Conservation (phyloP, 1,140 invertebrate species). For the Platorchestia sp. region DNA sequence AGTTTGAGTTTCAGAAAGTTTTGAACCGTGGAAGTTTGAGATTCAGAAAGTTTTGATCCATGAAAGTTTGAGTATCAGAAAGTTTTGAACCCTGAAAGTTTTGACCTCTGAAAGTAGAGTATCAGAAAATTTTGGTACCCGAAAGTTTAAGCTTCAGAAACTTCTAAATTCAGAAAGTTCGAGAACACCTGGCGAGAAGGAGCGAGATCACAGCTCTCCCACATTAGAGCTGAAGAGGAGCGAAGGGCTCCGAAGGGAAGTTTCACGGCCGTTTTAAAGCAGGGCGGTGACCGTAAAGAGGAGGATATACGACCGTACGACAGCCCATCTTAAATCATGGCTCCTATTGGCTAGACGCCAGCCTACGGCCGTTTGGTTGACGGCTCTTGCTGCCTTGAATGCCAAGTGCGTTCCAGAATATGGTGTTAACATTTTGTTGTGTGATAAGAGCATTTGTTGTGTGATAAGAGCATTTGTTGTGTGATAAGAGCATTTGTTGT, state of each 20-base stretch:
- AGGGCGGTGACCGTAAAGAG: not conserved
- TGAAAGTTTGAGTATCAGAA: no score
- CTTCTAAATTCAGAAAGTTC: not conserved
- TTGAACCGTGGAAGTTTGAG: no score
- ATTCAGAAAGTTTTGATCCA: no score
- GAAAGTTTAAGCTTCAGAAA: no score
- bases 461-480: not conserved
- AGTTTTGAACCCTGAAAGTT: no score
- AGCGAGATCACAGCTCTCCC: not conserved
- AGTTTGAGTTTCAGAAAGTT: no score
- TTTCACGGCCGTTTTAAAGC: not conserved
- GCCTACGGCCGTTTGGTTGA: not conserved
- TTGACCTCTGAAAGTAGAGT: no score
- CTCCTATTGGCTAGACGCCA: not conserved
- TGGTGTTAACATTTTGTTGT: not conserved
- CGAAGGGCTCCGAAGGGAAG: not conserved
- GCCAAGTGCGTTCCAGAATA: not conserved
- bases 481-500: not conserved
- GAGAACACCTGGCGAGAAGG: not conserved
- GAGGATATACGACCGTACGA: not conserved
- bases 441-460: not conserved
- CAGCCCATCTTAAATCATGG: not conserved
- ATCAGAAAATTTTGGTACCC: no score
- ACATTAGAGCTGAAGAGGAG: not conserved
- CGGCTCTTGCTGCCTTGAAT: not conserved